Percentiles rank a stretch among this genome's conserved stretches.
Evolutionary conservation across 2,888 invertebrate genomes (phyloP).

Genomic region (Archips crataeganus): DNA sequence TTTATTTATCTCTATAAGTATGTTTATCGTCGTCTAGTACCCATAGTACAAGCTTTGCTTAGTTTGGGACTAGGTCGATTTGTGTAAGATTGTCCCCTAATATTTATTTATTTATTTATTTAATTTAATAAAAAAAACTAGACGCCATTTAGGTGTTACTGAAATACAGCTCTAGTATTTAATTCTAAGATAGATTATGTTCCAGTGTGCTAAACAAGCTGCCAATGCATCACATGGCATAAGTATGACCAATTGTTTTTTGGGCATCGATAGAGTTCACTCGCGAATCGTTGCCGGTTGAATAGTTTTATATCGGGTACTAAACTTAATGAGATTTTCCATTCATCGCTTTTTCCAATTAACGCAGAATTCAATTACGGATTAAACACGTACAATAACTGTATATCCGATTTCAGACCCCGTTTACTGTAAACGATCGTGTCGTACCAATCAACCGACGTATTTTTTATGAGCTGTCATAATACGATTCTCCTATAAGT

Average conservation of each 20-base stretch:
- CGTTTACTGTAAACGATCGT: slow-evolving; percentile 43
- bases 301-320: slow-evolving; percentile 35
- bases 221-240: background rate
- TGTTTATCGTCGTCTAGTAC: too few species aligned
- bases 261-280: slow-evolving; percentile 14
- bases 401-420: slow-evolving; percentile 58
- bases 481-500: too few species aligned
- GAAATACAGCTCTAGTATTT: too few species aligned
- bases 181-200: too few species aligned
- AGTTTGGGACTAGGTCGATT: too few species aligned
- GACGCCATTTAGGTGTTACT: too few species aligned
- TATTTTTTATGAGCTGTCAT: background rate
- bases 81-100: too few species aligned
- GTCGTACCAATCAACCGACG: background rate
- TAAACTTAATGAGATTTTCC: slow-evolving; percentile 60
- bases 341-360: slow-evolving; percentile 69
- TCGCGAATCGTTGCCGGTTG: background rate
- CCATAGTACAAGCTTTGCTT: too few species aligned
- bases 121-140: too few species aligned
- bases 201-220: background rate
- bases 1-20: too few species aligned
- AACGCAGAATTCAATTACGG: slow-evolving; percentile 75
- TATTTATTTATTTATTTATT: too few species aligned
- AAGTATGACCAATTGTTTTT: slow-evolving; percentile 25
- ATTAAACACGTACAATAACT: slow-evolving; percentile 67